Base-by-base conservation (phyloP, 2,888 invertebrate genomes). In the Colletes collaris region DNA sequence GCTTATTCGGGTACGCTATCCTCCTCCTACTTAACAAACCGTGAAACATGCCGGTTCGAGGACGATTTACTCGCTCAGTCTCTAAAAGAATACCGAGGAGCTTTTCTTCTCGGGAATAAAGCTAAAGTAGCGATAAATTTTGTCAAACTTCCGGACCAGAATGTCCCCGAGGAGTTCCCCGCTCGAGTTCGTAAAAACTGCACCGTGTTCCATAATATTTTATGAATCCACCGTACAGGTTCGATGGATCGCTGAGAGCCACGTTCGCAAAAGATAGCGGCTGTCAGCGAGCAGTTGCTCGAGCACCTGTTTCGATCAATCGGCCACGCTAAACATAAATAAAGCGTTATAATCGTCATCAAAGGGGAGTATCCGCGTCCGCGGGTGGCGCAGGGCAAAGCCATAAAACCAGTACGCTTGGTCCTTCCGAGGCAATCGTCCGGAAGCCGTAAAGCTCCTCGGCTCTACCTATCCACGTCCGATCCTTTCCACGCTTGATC, bases 371-470 rank as follows among this genome's bases (percentile, higher is more conserved):
- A 56, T 50, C 40, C 35, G 64, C 53, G 27, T 40, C 56, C 46
- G 19, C 10, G 16, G 46, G 40, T 62, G 49, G 67, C 59, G 49
- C 44, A 16, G 56, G 52, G 19, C 49, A 65, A 53, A 44, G 16
- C 40, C 69, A 67, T 84, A 76, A 78, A 81, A 78, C 76, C 73
- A 50, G 60, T 58, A 16, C 44, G 52, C 27, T 7, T 5, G 49
- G n/a, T 63, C 56, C 68, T 55, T 50, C 64, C 19, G 53, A 62
- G 37, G 62, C 68, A 80, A 85, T 85, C 74, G 68, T 19, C 62
- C 70, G 80, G 71, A 78, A 85, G 60, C 63, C 62, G 63, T 81
- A 81, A 85, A 85, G 67, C 74, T 50, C 35, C 35, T 72, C n/a
- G 37, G 60, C 35, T 37, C 37, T 13, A 53, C 65, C 71, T 49